Conservation (phyloP, 2,113 vertebrate species). For the Lipotes vexillifer region DNA sequence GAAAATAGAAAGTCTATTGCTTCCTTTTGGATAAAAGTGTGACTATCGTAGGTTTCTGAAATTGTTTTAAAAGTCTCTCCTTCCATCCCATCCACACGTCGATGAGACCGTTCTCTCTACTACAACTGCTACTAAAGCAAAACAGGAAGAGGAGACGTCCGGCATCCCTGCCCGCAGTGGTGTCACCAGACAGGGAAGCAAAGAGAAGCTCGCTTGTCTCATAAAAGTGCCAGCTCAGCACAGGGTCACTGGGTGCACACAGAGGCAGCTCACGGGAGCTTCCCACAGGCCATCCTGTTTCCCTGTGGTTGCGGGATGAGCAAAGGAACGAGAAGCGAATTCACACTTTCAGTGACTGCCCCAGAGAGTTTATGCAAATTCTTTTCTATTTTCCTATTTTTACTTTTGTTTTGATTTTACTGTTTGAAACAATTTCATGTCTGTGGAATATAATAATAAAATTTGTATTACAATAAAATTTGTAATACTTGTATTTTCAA, state of each 20-base stretch:
- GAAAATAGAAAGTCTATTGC: neutral
- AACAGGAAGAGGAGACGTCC: accelerated
- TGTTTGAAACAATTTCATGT: neutral
- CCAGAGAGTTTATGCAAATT: no score
- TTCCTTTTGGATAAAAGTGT: neutral
- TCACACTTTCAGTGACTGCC: accelerated
- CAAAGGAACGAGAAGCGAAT: accelerated
- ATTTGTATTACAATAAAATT: neutral
- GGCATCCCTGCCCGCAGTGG: accelerated
- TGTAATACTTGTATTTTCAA: neutral
- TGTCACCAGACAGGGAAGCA: neutral
- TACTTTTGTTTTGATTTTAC: neutral
- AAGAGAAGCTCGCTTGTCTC: accelerated
- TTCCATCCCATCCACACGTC: neutral
- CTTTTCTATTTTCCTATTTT: neutral
- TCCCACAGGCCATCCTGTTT: no score
- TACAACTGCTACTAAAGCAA: accelerated
- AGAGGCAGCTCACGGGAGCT: no score
- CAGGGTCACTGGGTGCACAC: accelerated
- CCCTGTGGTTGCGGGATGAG: neutral
- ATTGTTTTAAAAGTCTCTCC: no score
- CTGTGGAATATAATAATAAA: neutral
- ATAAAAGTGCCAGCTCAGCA: accelerated
- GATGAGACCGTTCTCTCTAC: accelerated
- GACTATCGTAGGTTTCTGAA: no score